Conservation (phyloP, 2,888 invertebrate species). For the Dicyrtomina minuta region DNA sequence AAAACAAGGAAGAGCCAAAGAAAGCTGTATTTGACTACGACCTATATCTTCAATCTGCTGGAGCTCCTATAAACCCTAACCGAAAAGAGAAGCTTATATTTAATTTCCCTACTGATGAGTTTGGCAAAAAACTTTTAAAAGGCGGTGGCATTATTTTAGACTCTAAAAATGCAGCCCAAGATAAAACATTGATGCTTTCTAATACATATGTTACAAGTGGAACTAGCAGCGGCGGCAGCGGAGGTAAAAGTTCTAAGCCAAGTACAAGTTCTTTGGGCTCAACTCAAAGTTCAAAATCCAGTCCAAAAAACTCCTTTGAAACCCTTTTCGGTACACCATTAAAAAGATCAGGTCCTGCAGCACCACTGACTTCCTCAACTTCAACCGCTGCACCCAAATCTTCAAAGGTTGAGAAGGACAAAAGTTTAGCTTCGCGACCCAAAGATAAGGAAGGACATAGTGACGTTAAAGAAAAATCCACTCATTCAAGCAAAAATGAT, state of each 20-base stretch:
- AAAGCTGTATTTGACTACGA: slow-evolving; percentile 77
- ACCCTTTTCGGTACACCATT: slow-evolving; percentile 82
- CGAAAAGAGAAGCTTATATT: slow-evolving; percentile 83
- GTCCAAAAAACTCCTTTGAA: slow-evolving; percentile 64
- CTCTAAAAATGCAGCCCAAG: slow-evolving; percentile 23
- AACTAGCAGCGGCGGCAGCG: slow-evolving; percentile 31
- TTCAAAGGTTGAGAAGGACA: slow-evolving; percentile 33
- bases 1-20: slow-evolving; percentile 86
- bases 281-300: slow-evolving; percentile 29
- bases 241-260: slow-evolving; percentile 41
- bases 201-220: slow-evolving; percentile 16
- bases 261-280: slow-evolving; percentile 36
- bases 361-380: slow-evolving; percentile 17
- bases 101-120: slow-evolving; percentile 83
- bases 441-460: slow-evolving; percentile 23
- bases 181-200: background rate
- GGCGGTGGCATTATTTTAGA: slow-evolving; percentile 67
- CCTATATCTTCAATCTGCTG: slow-evolving; percentile 74
- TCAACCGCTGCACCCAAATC: slow-evolving; percentile 24
- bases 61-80: slow-evolving; percentile 69
- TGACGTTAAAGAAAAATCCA: slow-evolving; percentile 1
- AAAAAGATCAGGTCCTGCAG: slow-evolving; percentile 58
- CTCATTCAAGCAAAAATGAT: slow-evolving; percentile 2
- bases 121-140: slow-evolving; percentile 79
- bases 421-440: slow-evolving; percentile 8